These are phyloP conservation scores for Periophthalmodon schlosseri DNA, from an alignment of 2,113 vertebrate genomes.

Conservation along the genomic window DNA sequence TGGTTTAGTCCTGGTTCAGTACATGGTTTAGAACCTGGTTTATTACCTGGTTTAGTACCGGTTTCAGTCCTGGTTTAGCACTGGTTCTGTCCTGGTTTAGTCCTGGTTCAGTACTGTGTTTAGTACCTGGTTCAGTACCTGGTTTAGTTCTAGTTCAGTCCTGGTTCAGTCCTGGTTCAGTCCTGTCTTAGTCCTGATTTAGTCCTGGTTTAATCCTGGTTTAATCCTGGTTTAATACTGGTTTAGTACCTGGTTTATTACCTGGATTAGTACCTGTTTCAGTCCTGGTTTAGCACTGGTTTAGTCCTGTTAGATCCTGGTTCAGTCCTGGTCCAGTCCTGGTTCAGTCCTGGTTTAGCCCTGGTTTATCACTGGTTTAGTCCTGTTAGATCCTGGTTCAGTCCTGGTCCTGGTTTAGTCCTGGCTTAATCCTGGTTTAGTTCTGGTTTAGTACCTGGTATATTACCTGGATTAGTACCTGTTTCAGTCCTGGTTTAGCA, in stretches of 20 bases:
- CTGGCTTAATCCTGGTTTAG: too few relatives aligned
- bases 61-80: background rate
- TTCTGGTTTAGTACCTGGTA: too few relatives aligned
- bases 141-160: background rate
- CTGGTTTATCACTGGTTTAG: background rate
- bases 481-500: too few relatives aligned
- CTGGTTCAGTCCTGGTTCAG: background rate
- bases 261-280: background rate
- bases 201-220: background rate
- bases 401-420: too few relatives aligned
- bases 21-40: too few relatives aligned
- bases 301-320: background rate
- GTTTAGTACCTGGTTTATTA: background rate
- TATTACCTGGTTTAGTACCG: background rate
- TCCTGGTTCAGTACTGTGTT: too few relatives aligned
- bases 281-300: background rate
- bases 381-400: background rate
- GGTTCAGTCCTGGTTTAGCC: background rate
- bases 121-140: background rate
- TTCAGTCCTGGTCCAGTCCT: background rate
- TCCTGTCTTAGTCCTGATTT: background rate
- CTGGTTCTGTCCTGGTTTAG: too few relatives aligned
- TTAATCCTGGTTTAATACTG: background rate
- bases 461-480: too few relatives aligned
- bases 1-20: background rate